Base-by-base conservation (phyloP, 2,113 vertebrate genomes). In the Thinocorus orbignyianus region DNA sequence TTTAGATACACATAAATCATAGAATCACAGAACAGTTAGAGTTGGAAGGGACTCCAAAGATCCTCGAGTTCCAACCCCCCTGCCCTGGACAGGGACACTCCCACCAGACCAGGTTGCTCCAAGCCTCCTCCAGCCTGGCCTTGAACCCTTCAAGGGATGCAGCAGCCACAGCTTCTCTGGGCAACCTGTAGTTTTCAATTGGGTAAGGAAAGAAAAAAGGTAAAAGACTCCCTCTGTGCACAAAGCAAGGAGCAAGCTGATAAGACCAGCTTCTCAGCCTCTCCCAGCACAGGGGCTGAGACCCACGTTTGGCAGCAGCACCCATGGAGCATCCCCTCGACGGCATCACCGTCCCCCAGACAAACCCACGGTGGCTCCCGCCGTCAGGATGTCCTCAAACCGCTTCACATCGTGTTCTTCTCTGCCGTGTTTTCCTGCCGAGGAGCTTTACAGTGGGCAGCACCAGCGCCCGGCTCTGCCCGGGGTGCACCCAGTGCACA, bases 311-410 rank as follows among this genome's bases (percentile, higher is more conserved):
- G 2, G 0, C 0, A 3, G 55, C 60, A 28, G 48, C 7, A 5
- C n/a, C 2, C 1, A 5, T 60, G 13, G 4, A 0, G 20, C 31
- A 0, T 1, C 52, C 1, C 9, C 2, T 76, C 0, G 9, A 4
- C 0, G 33, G 76, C 74, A 37, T n/a, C 1, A 3, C 0, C 4
- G 23, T 3, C 7, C 19, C 1, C 24, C 72, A 3, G 11, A 8
- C 0, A 4, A 4, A n/a, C 1, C 11, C 2, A 13, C 0, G 3
- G 10, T 65, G 8, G 76, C 62, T 35, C 20, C 51, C 2, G 2
- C 37, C 13, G 22, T 31, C 69, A 30, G 17, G 7, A 31, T 25
- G 13, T 6, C 65, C n/a, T 35, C 54, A 46, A 17, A 24, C 30
- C 11, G 2, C 7, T 23, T 7, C 5, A 19, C 0, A 8, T 1